A percentile compares a stretch with the other conserved stretches of the same genome.
These are phyloP conservation scores for Siniperca knerii DNA, from an alignment of 2,113 vertebrate genomes.

Conservation along the genomic window DNA sequence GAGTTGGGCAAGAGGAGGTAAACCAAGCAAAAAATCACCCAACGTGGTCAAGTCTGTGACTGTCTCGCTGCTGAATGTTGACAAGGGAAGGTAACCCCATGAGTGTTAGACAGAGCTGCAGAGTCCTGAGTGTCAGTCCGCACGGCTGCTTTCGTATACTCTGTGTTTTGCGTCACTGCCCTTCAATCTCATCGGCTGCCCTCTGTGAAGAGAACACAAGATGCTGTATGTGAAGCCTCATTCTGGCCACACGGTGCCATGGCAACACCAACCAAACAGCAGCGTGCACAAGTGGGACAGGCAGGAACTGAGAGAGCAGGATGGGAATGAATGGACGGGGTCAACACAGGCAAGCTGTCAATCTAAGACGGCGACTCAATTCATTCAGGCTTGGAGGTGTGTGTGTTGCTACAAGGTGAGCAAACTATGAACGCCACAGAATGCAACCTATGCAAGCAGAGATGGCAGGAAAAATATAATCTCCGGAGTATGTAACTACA, in stretches of 20 bases:
- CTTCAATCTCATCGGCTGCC: conserved; percentile 81
- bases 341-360: conserved; percentile 57
- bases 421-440: conserved; percentile 1
- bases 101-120: conserved; percentile 64
- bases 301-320: conserved; percentile 56
- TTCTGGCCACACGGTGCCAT: conserved; percentile 81
- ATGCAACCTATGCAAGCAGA: conserved; percentile 28
- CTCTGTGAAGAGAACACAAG: conserved; percentile 97
- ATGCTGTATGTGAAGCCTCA: conserved; percentile 90
- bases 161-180: conserved; percentile 77
- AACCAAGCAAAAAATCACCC: conserved; percentile 26
- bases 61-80: conserved; percentile 47
- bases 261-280: conserved; percentile 84
- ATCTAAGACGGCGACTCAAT: conserved; percentile 52
- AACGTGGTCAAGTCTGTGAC: not conserved
- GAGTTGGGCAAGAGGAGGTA: not conserved
- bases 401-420: conserved; percentile 29
- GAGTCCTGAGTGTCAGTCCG: conserved; percentile 80
- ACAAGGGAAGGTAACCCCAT: conserved; percentile 37
- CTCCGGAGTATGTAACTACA: not conserved
- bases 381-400: conserved; percentile 35
- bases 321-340: conserved; percentile 36
- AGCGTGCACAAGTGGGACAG: conserved; percentile 72
- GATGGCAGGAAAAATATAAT: not conserved
- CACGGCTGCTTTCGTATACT: conserved; percentile 62